Evolutionary conservation across 2,113 vertebrate species (phyloP).

Genomic region (Pygoscelis adeliae): DNA sequence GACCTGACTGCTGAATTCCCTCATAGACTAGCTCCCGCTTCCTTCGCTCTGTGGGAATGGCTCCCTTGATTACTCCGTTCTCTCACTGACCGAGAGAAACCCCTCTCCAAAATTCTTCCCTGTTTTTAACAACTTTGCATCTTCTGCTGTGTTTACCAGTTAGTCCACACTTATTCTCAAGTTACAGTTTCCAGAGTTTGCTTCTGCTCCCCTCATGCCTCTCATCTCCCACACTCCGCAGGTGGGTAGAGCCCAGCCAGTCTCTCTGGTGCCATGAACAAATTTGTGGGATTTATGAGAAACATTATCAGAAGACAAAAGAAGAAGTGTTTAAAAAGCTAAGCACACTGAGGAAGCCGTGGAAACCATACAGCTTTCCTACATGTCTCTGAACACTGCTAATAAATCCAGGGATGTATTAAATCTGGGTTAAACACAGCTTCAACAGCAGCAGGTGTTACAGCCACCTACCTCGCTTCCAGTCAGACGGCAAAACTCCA

Average conservation of each 20-base stretch:
- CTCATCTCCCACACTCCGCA: not conserved
- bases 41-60: not conserved
- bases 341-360: not conserved
- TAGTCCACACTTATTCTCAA: not conserved
- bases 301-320: not conserved
- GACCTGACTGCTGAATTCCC: not conserved
- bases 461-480: constrained; percentile 80
- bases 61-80: not conserved
- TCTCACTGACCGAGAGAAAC: not conserved
- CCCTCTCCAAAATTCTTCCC: not conserved
- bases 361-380: not conserved
- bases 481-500: constrained; percentile 81
- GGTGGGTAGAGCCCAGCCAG: not conserved
- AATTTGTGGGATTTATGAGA: not conserved
- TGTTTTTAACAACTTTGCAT: not conserved
- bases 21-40: not conserved
- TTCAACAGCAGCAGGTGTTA: not conserved
- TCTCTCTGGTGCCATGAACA: not conserved
- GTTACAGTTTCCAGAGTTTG: not conserved
- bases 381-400: not conserved
- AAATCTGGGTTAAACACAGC: not conserved
- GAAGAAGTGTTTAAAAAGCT: not conserved
- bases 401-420: not conserved
- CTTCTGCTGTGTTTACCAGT: not conserved
- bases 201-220: not conserved